A percentile compares a stretch with the other conserved stretches of the same genome.
Evolutionary conservation across 2,797 vertebrate genomes (phyloP).

Genomic region (Malacoraja senta): DNA sequence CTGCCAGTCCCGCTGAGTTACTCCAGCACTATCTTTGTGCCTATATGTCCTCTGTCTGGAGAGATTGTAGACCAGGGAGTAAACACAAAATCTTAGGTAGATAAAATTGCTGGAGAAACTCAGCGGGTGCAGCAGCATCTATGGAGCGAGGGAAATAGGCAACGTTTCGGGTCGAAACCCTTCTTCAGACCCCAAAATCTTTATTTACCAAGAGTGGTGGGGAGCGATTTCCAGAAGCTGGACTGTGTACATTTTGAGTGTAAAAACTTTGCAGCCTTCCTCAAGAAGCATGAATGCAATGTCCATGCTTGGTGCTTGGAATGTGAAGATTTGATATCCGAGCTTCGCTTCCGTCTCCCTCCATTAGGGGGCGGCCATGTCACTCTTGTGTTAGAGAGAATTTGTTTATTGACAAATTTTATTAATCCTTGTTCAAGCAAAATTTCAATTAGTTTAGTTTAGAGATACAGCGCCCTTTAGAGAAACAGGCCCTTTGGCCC

Average conservation of each 20-base stretch:
- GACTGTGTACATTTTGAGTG: background rate
- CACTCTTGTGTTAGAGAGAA: background rate
- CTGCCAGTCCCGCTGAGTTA: too few species aligned
- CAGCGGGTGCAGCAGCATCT: too few species aligned
- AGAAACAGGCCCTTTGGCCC: too few species aligned
- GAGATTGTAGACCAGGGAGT: too few species aligned
- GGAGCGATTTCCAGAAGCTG: background rate
- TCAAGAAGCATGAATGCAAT: background rate
- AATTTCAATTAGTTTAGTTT: background rate
- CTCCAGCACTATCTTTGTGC: too few species aligned
- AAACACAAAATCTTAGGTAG: background rate
- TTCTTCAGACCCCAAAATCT: too few species aligned
- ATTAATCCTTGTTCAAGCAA: background rate
- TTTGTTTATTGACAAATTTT: background rate
- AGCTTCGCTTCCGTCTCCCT: background rate
- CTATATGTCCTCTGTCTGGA: too few species aligned
- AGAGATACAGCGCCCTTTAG: too few species aligned
- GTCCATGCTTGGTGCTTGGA: background rate
- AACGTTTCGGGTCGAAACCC: too few species aligned
- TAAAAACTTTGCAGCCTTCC: background rate
- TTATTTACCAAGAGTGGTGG: background rate
- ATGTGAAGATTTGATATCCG: too few species aligned
- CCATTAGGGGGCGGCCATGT: background rate
- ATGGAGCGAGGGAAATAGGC: too few species aligned
- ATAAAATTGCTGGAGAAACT: too few species aligned